Percentiles rank a stretch among this genome's conserved stretches.
These are phyloP conservation scores for Microctonus aethiopoides DNA, from an alignment of 2,888 invertebrate genomes.

Conservation along the genomic window DNA sequence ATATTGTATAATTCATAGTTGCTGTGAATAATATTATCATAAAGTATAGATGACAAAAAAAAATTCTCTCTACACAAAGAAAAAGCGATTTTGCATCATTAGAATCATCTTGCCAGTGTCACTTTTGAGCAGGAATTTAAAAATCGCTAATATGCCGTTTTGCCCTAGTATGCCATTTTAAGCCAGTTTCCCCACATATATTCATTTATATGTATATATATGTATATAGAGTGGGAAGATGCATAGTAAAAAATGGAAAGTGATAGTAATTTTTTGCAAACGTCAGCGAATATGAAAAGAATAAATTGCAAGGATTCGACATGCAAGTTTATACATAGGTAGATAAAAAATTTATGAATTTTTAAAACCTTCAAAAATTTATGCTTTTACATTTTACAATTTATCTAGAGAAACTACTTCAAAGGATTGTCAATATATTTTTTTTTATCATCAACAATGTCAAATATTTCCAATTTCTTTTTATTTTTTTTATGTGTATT, in stretches of 20 bases:
- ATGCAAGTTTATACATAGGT: background rate
- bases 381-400: background rate
- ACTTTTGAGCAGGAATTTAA: too few relatives aligned
- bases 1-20: too few relatives aligned
- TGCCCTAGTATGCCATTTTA: too few relatives aligned
- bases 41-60: too few relatives aligned
- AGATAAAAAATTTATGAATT: constrained; percentile 1
- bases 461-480: background rate
- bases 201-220: background rate
- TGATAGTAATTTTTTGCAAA: background rate
- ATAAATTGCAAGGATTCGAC: background rate
- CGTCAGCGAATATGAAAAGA: background rate
- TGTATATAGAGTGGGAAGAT: background rate
- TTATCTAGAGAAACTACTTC: background rate
- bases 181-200: too few relatives aligned
- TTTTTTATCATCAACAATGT: background rate
- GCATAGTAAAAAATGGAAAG: background rate
- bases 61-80: too few relatives aligned
- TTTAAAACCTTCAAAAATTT: background rate
- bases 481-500: background rate
- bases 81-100: too few relatives aligned
- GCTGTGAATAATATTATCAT: too few relatives aligned
- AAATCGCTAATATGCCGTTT: too few relatives aligned
- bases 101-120: too few relatives aligned
- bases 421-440: background rate